Percentiles rank a stretch among this genome's conserved stretches.
phyloP scores from a whole-genome alignment of 2,113 vertebrate species.

The Hystrix cristata region DNA sequence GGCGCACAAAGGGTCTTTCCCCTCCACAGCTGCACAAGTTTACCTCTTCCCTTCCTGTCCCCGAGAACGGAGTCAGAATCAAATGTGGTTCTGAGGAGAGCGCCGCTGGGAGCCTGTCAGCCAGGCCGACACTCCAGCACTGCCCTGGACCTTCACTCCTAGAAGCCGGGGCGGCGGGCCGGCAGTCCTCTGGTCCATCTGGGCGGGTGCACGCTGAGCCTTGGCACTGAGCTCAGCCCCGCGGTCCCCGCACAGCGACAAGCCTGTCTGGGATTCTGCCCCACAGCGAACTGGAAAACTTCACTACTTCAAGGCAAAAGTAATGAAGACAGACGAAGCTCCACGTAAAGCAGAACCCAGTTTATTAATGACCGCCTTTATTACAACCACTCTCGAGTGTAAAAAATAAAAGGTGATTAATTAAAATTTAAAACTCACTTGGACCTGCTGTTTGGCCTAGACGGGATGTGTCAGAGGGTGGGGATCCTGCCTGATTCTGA shows the following conservation, averaged over 20 bases:
- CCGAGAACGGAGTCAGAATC: not conserved
- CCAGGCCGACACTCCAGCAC: not conserved
- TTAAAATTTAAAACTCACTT: constrained; percentile 75
- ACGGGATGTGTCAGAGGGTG: constrained; percentile 76
- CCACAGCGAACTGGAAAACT: not conserved
- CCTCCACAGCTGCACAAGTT: not conserved
- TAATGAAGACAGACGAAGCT: constrained; percentile 79
- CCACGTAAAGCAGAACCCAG: constrained; percentile 83
- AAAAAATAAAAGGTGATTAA: constrained; percentile 78
- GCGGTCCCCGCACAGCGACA: too few species aligned
- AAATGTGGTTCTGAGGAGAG: not conserved
- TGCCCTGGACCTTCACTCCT: too few species aligned
- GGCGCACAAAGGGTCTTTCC: not conserved
- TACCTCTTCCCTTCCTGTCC: not conserved
- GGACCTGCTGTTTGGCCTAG: constrained; percentile 80
- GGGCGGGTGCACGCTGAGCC: too few species aligned
- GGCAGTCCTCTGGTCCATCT: not conserved
- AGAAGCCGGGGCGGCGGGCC: not conserved
- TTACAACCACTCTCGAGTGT: constrained; percentile 85
- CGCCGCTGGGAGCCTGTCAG: not conserved
- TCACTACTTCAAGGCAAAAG: constrained; percentile 19
- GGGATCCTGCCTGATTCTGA: constrained; percentile 78
- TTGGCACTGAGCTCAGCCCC: not conserved
- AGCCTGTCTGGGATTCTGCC: not conserved
- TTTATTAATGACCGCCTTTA: constrained; percentile 87